phyloP scores from a whole-genome alignment of 1,140 invertebrate genomes.

The Sminthurides bifidus region DNA sequence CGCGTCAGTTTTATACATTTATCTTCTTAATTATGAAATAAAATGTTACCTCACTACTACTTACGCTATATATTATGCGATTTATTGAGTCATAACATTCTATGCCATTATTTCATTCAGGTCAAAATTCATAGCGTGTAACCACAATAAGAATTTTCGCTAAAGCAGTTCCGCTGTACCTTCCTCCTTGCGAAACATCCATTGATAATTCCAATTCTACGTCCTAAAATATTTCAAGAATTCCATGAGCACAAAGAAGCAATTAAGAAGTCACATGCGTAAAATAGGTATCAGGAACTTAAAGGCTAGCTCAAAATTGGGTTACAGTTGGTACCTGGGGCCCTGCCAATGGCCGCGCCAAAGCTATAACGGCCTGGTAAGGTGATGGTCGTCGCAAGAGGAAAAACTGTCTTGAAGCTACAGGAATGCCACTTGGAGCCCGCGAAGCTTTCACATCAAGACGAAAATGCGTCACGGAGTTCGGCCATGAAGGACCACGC shows the following conservation, averaged over 20 bases:
- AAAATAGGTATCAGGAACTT: neutral
- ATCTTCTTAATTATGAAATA: too few species aligned
- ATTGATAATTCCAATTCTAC: conserved; percentile 74
- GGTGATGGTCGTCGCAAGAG: conserved; percentile 38
- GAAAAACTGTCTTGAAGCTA: conserved; percentile 55
- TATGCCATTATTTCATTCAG: too few species aligned
- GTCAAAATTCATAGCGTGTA: conserved; percentile 67
- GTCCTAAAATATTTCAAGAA: too few species aligned
- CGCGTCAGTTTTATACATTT: too few species aligned
- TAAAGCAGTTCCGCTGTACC: conserved; percentile 62
- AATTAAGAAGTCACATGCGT: neutral
- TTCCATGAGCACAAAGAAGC: neutral
- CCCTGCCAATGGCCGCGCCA: conserved; percentile 59
- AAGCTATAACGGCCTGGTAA: conserved; percentile 57
- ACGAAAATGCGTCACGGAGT: conserved; percentile 58
- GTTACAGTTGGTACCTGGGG: conserved; percentile 39
- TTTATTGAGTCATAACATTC: too few species aligned
- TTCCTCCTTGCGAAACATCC: conserved; percentile 59
- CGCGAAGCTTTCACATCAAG: conserved; percentile 54
- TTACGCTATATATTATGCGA: too few species aligned
- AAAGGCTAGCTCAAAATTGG: neutral
- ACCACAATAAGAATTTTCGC: conserved; percentile 74
- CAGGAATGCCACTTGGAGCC: conserved; percentile 46
- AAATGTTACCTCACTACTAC: too few species aligned
- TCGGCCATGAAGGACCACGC: conserved; percentile 52